Conservation (phyloP, 30 jellyfish, hydroid and myxozoan species). For the Pseudorhiza aurosa region DNA sequence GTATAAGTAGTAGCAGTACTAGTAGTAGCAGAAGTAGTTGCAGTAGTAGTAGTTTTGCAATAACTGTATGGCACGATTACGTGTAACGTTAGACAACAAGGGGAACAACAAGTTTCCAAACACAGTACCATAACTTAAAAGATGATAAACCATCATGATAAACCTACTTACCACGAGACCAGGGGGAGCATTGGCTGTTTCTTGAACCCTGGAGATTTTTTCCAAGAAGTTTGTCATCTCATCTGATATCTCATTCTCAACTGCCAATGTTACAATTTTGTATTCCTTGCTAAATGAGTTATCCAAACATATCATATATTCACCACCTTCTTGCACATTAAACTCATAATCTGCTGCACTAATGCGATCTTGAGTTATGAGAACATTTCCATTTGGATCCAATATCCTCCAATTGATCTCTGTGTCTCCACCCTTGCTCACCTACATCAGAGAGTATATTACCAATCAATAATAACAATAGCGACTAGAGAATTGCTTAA, state of each 20-base stretch:
- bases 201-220: background rate
- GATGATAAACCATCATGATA: too few species aligned
- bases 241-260: conserved; percentile 5
- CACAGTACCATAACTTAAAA: too few species aligned
- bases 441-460: background rate
- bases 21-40: too few species aligned
- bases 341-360: background rate
- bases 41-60: too few species aligned
- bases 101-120: too few species aligned
- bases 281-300: conserved; percentile 23
- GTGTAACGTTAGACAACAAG: too few species aligned
- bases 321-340: conserved; percentile 26
- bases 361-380: background rate
- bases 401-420: conserved; percentile 24
- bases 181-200: background rate
- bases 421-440: conserved; percentile 41
- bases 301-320: conserved; percentile 29
- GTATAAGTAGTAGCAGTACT: too few species aligned
- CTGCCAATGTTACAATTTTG: conserved; percentile 21
- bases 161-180: conserved; percentile 24
- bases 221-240: conserved; percentile 10
- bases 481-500: too few species aligned
- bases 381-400: conserved; percentile 26
- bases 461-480: too few species aligned
- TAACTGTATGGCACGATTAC: too few species aligned